Conservation (phyloP, 2,113 vertebrate species). For the Pardalotus punctatus region DNA sequence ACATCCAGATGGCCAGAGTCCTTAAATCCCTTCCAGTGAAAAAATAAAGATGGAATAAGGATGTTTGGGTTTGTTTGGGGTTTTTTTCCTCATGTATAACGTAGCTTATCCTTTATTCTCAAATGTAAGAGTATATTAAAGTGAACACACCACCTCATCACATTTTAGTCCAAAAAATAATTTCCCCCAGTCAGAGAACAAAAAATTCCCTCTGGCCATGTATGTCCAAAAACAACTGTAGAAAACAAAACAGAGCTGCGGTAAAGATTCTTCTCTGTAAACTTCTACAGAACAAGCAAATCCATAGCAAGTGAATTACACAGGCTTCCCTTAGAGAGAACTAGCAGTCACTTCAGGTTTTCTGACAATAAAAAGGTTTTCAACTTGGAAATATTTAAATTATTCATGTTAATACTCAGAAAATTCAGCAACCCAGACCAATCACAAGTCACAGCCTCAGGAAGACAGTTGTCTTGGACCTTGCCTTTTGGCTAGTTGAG, state of each 20-base stretch:
- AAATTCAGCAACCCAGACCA: neutral
- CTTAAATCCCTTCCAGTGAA: slow-evolving; percentile 59
- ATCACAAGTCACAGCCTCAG: neutral
- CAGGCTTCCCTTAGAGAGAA: neutral
- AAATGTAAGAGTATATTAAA: neutral
- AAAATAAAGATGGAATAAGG: slow-evolving; percentile 33
- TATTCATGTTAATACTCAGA: neutral
- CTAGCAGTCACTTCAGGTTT: neutral
- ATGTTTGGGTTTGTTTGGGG: neutral
- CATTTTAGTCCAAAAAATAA: neutral
- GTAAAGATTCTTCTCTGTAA: neutral
- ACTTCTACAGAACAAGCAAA: slow-evolving; percentile 18
- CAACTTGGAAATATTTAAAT: neutral
- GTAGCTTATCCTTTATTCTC: slow-evolving; percentile 3
- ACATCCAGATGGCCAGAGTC: slow-evolving; percentile 68
- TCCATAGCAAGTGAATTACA: neutral
- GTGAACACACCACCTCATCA: neutral
- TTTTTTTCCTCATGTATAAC: neutral
- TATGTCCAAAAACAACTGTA: neutral
- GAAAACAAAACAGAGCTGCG: neutral
- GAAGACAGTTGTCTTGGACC: neutral
- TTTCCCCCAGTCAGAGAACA: neutral
- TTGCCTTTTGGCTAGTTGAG: neutral
- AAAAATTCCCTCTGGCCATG: neutral
- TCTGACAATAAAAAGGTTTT: neutral